A percentile compares a stretch with the other conserved stretches of the same genome.
phyloP scores from a whole-genome alignment of 2,113 vertebrate genomes.

The Heterotilapia buettikoferi region DNA sequence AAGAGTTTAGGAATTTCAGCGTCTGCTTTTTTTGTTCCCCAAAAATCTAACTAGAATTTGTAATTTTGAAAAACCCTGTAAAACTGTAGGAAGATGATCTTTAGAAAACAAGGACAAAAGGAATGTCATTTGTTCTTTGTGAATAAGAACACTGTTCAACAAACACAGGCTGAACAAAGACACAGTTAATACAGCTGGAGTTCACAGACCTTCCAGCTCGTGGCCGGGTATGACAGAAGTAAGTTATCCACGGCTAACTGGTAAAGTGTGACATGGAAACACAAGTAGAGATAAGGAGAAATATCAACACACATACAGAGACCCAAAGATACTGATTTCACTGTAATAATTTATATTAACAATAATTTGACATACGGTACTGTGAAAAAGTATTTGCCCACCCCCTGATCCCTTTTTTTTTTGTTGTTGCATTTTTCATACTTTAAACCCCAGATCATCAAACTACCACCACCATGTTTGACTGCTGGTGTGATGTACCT shows the following conservation, averaged over 20 bases:
- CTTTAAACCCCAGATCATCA: background rate
- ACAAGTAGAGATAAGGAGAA: background rate
- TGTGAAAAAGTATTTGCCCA: background rate
- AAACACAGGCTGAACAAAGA: background rate
- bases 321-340: background rate
- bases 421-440: background rate
- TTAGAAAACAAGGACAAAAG: background rate
- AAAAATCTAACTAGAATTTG: background rate
- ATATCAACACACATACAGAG: background rate
- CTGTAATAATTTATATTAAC: background rate
- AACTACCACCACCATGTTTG: background rate
- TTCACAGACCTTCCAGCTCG: background rate
- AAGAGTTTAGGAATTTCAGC: background rate
- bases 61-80: background rate
- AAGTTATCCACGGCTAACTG: background rate
- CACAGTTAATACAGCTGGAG: background rate
- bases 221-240: background rate
- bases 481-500: background rate
- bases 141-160: constrained; percentile 18
- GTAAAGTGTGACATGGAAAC: background rate
- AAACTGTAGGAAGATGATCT: background rate
- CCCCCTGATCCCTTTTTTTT: background rate
- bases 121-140: background rate
- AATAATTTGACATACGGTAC: background rate
- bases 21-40: background rate